Conservation (phyloP, 92 coral and sea anemone species). For the Plumapathes pennacea region DNA sequence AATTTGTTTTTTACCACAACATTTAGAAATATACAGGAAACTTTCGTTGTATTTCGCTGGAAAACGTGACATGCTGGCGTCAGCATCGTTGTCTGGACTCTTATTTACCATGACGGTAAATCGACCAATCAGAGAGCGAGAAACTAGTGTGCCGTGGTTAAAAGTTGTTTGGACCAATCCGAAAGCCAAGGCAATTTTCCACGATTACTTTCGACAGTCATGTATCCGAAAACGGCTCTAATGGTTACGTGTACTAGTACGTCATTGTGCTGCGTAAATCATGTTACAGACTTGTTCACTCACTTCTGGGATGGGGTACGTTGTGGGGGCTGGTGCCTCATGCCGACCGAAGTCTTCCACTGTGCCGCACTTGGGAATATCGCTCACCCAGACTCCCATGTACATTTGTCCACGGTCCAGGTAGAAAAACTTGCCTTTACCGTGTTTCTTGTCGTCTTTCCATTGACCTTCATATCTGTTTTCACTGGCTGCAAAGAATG, state of each 20-base stretch:
- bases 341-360: conserved; percentile 99
- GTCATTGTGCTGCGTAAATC: background rate
- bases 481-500: conserved; percentile 72
- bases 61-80: too few species aligned
- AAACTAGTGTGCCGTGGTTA: too few species aligned
- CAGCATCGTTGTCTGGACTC: too few species aligned
- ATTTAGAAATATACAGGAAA: too few species aligned
- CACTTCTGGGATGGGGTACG: conserved; percentile 93
- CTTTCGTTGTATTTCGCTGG: too few species aligned
- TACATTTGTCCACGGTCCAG: conserved; percentile 92
- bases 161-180: too few species aligned
- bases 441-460: conserved; percentile 93
- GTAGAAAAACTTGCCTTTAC: conserved; percentile 88
- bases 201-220: too few species aligned
- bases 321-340: conserved; percentile 86
- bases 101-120: too few species aligned
- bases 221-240: background rate
- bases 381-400: conserved; percentile 93
- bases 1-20: too few species aligned
- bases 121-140: too few species aligned
- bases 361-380: conserved; percentile 98
- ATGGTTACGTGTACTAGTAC: background rate
- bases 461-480: conserved; percentile 97
- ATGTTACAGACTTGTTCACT: background rate
- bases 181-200: too few species aligned